Conservation (phyloP, 1,140 invertebrate genomes). For the Brachionus rotundiformis region DNA sequence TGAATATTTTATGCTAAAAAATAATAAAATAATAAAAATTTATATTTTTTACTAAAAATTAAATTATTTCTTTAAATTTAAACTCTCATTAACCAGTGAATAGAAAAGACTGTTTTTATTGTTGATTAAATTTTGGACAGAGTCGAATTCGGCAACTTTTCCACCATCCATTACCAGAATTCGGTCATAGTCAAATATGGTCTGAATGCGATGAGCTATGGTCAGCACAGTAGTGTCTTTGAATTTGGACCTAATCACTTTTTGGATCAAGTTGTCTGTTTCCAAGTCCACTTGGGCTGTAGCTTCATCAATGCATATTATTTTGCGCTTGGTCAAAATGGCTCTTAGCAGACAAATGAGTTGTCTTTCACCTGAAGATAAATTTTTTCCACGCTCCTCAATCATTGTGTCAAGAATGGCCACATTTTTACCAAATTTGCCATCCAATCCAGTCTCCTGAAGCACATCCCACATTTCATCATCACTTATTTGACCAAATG, state of each 20-base stretch:
- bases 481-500: slow-evolving; percentile 72
- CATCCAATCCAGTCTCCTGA: neutral
- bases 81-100: slow-evolving; percentile 18
- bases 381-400: slow-evolving; percentile 21
- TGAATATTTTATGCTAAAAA: neutral
- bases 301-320: slow-evolving; percentile 74
- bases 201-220: slow-evolving; percentile 65
- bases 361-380: slow-evolving; percentile 56
- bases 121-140: slow-evolving; percentile 72
- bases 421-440: neutral
- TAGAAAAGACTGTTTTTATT: slow-evolving; percentile 70
- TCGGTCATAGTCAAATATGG: slow-evolving; percentile 64
- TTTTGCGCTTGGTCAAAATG: slow-evolving; percentile 69
- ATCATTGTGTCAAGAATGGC: neutral
- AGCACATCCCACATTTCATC: slow-evolving; percentile 71
- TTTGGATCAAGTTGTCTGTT: slow-evolving; percentile 65
- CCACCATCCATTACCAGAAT: slow-evolving; percentile 78
- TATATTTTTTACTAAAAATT: slow-evolving; percentile 12
- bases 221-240: slow-evolving; percentile 64
- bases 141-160: slow-evolving; percentile 75
- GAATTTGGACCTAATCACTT: slow-evolving; percentile 62
- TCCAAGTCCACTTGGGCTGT: slow-evolving; percentile 64
- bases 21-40: neutral
- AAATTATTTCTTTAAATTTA: neutral
- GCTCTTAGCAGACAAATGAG: slow-evolving; percentile 69